Base-by-base conservation (phyloP, 2,888 invertebrate species). In the Hermaeophaga mercurialis region DNA sequence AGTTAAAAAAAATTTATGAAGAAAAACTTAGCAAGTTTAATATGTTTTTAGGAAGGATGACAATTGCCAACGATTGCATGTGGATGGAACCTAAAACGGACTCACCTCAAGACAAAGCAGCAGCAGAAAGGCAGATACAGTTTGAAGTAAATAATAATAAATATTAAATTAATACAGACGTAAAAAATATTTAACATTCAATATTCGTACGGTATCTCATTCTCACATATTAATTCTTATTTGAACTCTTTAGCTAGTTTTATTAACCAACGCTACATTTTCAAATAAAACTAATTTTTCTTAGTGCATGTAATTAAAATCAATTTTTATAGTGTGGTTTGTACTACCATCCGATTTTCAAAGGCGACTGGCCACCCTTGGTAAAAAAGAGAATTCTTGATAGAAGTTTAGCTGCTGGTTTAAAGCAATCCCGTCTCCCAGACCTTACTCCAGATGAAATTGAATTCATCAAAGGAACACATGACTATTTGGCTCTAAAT, bases 401-500 rank as follows among this genome's bases (percentile, higher is more conserved):
- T 2, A 79, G 84, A 33, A 89, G 88, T 57, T 76, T 73, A 44
- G 72, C 75, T n/a, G 85, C 88, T 72, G 83, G 84, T 4, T 86
- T 80, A 62, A 67, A 76, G 0, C 75, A 80, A 9, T 86, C 88
- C 0, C 81, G 88, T 7, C 78, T 89, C 4, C 88, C 88, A 0
- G 69, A 70, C 56, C 86, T 88, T 68, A 84, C 84, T 0, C 19
- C 68, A 0, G 79, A 84, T 22, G 88, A 90, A 78, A 78, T 87
- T 3, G 71, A 78, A 6, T 76, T 79, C 49, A 83, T 90, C 24
- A 76, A 75, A 22, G 85, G 82, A 0, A 84, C 89, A 0, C 79
- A 81, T 1, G 91, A 93, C 71, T 90, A 87, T 74, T 79, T 91
- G 48, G 90, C 89, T 0, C 71, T 91, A 5, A 92, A 92, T 71